Evolutionary conservation across 1,140 invertebrate genomes (phyloP), one percentile per base, ranked within the genome.

Genomic region (Hydropsyche tenuis): DNA sequence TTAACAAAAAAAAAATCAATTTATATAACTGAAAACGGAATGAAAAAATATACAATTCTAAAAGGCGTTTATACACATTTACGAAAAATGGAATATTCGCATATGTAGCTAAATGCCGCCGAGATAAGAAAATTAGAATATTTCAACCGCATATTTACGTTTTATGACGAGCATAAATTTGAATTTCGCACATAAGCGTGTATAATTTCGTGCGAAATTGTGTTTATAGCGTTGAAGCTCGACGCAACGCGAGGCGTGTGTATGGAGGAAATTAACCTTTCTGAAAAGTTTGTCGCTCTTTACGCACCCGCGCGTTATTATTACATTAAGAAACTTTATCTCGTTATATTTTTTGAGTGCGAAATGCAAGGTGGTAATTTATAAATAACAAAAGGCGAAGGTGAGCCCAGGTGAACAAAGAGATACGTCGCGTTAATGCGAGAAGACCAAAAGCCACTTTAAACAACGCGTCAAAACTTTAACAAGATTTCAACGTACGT

Each of bases 401-500:
- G 48, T 53, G 48, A 53, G 48, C 48, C 20, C 48, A 53, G 48
- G 48, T 53, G 48, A 53, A 53, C 48, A 53, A 53, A 53, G 48
- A 37, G 30, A 53, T 16, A 20, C 48, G 48, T 53, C n/a, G n/a
- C n/a, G n/a, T 9, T 53, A 53, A 18, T 18, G 20, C 48, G 14
- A 2, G n/a, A 53, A 53, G 48, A 53, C 48, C 48, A 16, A 53
- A 53, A 53, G 48, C 48, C 48, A 53, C 48, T 53, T 37, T 18
- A 53, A 53, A 18, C 48, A 53, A 7, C 48, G 16, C 45, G 48
- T 20, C 48, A 20, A 53, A 53, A 53, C 9, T 53, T 53, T 18
- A 53, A 53, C 48, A 7, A 53, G 48, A 53, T 53, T 53, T 53
- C 48, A 1, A 16, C 48, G 48, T 18, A 6, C n/a, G 1, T 12